Evolutionary conservation across 2,113 vertebrate species (phyloP).

Genomic region (Lagopus leucura): DNA sequence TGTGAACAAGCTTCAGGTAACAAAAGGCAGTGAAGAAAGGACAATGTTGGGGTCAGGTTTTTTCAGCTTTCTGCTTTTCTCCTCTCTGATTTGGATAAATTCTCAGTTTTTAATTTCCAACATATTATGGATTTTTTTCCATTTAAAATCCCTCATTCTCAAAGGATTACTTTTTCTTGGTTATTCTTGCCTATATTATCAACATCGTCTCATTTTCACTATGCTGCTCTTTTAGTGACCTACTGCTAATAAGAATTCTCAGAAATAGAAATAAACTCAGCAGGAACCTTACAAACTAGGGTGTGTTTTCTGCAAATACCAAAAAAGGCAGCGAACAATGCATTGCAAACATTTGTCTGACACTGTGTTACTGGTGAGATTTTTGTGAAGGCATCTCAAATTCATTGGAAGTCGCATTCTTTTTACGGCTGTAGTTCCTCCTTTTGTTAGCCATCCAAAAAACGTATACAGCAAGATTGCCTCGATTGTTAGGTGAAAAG

Average conservation of each 20-base stretch:
- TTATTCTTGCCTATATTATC: background rate
- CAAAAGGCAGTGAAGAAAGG: background rate
- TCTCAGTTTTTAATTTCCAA: background rate
- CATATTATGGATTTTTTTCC: background rate
- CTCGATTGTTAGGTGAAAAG: background rate
- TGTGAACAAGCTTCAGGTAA: background rate
- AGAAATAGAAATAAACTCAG: slow-evolving; percentile 54
- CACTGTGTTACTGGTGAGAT: slow-evolving; percentile 11
- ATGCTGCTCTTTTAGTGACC: background rate
- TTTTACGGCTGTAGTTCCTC: slow-evolving; percentile 36
- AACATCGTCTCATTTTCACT: slow-evolving; percentile 41
- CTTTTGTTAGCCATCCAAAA: slow-evolving; percentile 23
- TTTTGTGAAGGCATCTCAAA: slow-evolving; percentile 26
- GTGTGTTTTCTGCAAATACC: slow-evolving; percentile 37
- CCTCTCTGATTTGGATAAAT: background rate
- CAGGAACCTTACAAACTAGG: slow-evolving; percentile 21
- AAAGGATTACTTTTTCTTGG: background rate
- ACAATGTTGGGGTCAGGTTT: background rate
- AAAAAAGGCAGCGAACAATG: slow-evolving; percentile 21
- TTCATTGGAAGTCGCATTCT: slow-evolving; percentile 28
- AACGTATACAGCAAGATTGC: background rate
- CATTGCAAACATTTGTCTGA: slow-evolving; percentile 25
- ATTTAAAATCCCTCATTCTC: slow-evolving; percentile 21
- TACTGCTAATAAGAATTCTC: slow-evolving; percentile 49
- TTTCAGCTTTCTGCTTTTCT: background rate